Evolutionary conservation across 2,888 invertebrate genomes (phyloP), one percentile per base, ranked within the genome.

Genomic region (Athalia cordata): DNA sequence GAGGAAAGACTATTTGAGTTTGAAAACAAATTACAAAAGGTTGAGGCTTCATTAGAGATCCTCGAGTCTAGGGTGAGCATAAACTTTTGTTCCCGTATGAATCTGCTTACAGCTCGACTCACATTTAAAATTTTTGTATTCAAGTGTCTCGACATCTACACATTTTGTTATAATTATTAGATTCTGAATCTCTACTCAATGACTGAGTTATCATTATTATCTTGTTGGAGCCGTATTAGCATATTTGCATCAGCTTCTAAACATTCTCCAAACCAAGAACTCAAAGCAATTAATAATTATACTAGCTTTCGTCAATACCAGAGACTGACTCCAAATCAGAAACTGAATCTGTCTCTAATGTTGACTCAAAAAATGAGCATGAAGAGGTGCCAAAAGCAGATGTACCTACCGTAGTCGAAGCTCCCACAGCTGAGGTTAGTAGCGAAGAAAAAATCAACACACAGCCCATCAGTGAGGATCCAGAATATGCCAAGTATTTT

Each of bases 21-120:
- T 88, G 96, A 98, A 85, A 93, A 94, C 75, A 95, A 97, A 90
- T 90, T 98, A 72, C 96, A 97, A 88, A 95, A 95, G 89, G 93
- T 98, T 9, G 97, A 98, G 90, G 96, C 97, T 0, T 94, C 96
- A 0, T 92, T 98, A 87, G 93, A 95, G 79, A 94, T 98, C 80
- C 91, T 98, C 75, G 98, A 98, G 92, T 93, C 96, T 11, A 96
- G 97, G 93, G 97, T 98, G 92, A 89, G 91, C 89, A 83, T 15
- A 81, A 80, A 11, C 4, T 4, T 64, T 6, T 64, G 6, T 79
- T 67, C 78, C 13, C 75, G 29, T 29, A 29, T 29, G 29, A 29
- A 29, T 29, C 29, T 29, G 29, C 29, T 29, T 29, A 29, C 29
- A 29, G 29, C 29, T 29, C 29, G 29, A 29, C 29, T 29, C 29